phyloP scores from a whole-genome alignment of 1,140 invertebrate species.

The Maconellicoccus hirsutus region DNA sequence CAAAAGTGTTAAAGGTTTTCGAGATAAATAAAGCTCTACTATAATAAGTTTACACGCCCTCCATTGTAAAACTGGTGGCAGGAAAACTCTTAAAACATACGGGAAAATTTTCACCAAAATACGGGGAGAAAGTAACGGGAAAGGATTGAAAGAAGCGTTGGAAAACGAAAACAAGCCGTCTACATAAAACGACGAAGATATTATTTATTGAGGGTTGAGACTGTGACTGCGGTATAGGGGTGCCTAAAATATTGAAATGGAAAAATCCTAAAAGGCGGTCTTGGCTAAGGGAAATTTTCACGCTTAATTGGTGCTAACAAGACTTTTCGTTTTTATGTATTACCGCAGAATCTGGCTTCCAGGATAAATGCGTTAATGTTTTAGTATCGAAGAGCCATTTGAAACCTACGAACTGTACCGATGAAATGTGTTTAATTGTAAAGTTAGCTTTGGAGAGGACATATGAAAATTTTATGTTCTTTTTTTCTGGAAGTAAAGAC shows the following conservation, averaged over 20 bases:
- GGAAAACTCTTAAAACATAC: slow-evolving; percentile 11
- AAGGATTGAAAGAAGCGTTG: slow-evolving; percentile 20
- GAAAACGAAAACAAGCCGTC: slow-evolving; percentile 21
- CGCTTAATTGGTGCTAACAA: background rate
- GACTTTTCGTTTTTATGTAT: background rate
- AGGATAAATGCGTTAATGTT: too few species aligned
- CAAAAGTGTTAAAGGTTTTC: slow-evolving; percentile 17
- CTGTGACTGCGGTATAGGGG: slow-evolving; percentile 14
- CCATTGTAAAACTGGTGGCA: slow-evolving; percentile 14
- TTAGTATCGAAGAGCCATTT: too few species aligned
- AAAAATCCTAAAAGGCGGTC: background rate
- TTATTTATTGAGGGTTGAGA: slow-evolving; percentile 21
- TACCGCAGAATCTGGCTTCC: too few species aligned
- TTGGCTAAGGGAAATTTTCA: background rate
- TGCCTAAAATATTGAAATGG: slow-evolving; percentile 15
- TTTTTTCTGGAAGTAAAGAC: background rate
- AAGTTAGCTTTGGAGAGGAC: background rate
- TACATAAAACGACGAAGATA: slow-evolving; percentile 20
- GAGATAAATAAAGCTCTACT: slow-evolving; percentile 17
- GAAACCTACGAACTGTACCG: too few species aligned
- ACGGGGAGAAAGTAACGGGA: background rate
- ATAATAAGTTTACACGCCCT: slow-evolving; percentile 22
- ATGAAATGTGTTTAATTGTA: background rate
- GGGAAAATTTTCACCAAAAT: background rate
- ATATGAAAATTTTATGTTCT: background rate